Evolutionary conservation across 64 coral and sea anemone species (phyloP).

Genomic region (Catalaphyllia jardinei): DNA sequence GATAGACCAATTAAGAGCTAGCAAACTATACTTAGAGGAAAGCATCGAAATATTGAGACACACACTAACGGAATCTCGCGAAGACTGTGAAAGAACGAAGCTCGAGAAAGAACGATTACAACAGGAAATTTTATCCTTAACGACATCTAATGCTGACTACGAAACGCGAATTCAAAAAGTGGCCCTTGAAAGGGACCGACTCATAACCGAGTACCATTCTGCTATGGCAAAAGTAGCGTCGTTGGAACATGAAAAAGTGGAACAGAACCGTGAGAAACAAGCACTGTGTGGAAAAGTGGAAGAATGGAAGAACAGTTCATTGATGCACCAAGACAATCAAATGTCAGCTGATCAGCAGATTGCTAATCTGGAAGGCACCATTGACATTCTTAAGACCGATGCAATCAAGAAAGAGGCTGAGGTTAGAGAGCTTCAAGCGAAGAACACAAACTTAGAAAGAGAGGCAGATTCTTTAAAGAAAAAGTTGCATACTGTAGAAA

Average conservation of each 20-base stretch:
- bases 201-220: conserved; percentile 17
- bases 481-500: conserved; percentile 32
- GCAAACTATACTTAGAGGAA: conserved; percentile 54
- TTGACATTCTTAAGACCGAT: background rate
- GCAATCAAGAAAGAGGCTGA: conserved; percentile 1
- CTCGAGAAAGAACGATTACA: conserved; percentile 44
- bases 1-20: conserved; percentile 50
- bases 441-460: background rate
- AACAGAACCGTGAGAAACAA: conserved; percentile 35
- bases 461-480: background rate
- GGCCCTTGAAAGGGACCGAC: conserved; percentile 43
- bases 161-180: conserved; percentile 36
- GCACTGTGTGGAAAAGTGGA: conserved; percentile 12
- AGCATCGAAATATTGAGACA: conserved; percentile 8
- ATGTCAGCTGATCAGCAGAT: background rate
- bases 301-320: conserved; percentile 26
- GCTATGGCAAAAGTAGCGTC: conserved; percentile 15
- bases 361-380: background rate
- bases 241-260: conserved; percentile 56
- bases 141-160: conserved; percentile 34
- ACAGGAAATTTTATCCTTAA: conserved; percentile 45
- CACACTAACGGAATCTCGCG: conserved; percentile 1
- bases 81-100: conserved; percentile 47
- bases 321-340: background rate
- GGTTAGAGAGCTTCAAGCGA: background rate